Base-by-base conservation (phyloP, 2,113 vertebrate genomes). In the Crypturellus undulatus region DNA sequence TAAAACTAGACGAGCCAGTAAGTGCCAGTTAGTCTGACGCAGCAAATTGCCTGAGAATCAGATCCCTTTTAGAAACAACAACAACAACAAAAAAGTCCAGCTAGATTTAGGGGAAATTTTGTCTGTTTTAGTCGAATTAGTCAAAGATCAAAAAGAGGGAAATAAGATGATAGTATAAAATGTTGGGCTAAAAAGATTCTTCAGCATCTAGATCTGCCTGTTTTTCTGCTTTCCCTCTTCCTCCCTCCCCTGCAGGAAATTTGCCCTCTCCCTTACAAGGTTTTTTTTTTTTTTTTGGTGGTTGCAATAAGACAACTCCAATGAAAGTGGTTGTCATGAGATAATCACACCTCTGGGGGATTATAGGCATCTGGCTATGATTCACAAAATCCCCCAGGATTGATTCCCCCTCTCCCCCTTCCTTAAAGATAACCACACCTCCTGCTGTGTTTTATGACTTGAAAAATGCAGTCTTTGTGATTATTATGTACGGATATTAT, bases 311-410 rank as follows among this genome's bases (percentile, higher is more conserved):
- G 79, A 95, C 90, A 94, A 83, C 36, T 84, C 88, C 93, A 95
- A 52, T 69, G 63, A 71, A 94, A 67, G 64, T 79, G 49, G 73
- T 72, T 92, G 73, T 43, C 87, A 56, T 60, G 88, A 93, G 92
- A 94, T 96, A 97, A 97, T 95, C 79, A 96, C 87, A 89, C 94
- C 95, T 97, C 91, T 94, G 77, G 76, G 94, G 92, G 88, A 97
- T 88, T 92, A 75, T 45, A 93, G 64, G 73, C 92, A 90, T 96
- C 95, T 96, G 92, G 79, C 92, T 92, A 84, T 79, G 82, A 89
- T 94, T 96, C 93, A 94, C 47, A 88, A 97, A 96, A 91, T 86
- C 94, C 88, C 71, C 34, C 83, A 92, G 43, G 81, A 95, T 38
- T 95, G 69, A 90, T 87, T 67, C 47, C 47, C 24, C 51, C 67